A percentile compares a stretch with the other conserved stretches of the same genome.
These are phyloP conservation scores for Micoletzkya japonica DNA, from an alignment of 2,888 invertebrate species.

Conservation along the genomic window DNA sequence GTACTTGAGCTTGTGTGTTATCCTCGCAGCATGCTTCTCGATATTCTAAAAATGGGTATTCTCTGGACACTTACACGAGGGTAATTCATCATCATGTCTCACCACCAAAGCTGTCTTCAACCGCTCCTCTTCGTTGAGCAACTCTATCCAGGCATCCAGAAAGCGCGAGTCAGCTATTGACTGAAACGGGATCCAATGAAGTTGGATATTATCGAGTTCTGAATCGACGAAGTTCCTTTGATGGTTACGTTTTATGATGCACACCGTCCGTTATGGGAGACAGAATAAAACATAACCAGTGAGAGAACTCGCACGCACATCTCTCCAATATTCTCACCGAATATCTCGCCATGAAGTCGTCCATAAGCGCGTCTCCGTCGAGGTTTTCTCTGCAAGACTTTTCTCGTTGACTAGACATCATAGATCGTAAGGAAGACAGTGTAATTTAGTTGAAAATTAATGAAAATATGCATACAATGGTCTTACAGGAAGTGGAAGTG, in stretches of 20 bases:
- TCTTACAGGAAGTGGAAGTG: conserved; percentile 45
- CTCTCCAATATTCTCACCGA: conserved; percentile 19
- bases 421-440: background rate
- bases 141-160: conserved; percentile 11
- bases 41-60: conserved; percentile 27
- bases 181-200: too few relatives aligned
- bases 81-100: too few relatives aligned
- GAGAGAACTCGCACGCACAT: too few relatives aligned
- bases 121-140: conserved; percentile 2
- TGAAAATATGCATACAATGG: background rate
- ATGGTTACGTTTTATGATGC: too few relatives aligned
- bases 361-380: conserved; percentile 19
- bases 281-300: too few relatives aligned
- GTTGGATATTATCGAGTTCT: too few relatives aligned
- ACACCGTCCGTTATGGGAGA: too few relatives aligned
- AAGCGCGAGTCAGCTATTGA: conserved; percentile 9
- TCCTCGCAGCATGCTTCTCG: conserved; percentile 40
- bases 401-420: too few relatives aligned
- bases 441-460: background rate
- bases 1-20: conserved; percentile 36
- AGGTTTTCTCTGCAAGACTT: background rate
- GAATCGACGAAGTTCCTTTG: too few relatives aligned
- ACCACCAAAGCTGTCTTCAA: conserved; percentile 4
- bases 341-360: conserved; percentile 30
- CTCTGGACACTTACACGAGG: too few relatives aligned